Evolutionary conservation across 2,113 vertebrate species (phyloP).

Genomic region (Gymnobelideus leadbeateri): DNA sequence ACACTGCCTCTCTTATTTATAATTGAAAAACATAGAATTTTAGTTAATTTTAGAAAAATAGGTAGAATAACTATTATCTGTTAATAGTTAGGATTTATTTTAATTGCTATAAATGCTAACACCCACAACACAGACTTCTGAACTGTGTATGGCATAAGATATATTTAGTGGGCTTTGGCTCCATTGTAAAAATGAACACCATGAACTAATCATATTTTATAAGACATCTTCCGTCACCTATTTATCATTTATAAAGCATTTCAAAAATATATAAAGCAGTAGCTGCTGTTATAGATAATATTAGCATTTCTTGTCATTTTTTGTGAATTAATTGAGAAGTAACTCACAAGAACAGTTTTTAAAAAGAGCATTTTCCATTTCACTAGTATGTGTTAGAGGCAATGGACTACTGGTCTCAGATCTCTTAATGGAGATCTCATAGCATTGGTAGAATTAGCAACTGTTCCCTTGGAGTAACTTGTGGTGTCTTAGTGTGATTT

Average conservation of each 20-base stretch:
- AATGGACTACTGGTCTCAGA: neutral
- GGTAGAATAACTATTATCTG: neutral
- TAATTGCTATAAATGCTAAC: conserved; percentile 11
- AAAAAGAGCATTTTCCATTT: neutral
- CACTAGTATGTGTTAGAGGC: neutral
- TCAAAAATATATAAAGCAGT: conserved; percentile 39
- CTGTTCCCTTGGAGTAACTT: neutral
- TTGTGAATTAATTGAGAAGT: conserved; percentile 23
- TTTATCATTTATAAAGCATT: conserved; percentile 51
- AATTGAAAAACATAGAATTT: neutral
- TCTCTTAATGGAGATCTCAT: neutral
- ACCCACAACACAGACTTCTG: neutral
- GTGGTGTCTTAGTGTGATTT: neutral
- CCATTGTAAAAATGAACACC: neutral
- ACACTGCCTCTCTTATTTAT: neutral
- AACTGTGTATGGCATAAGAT: neutral
- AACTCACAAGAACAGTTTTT: neutral
- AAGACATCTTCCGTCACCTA: neutral
- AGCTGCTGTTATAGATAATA: conserved; percentile 12
- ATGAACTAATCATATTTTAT: conserved; percentile 25
- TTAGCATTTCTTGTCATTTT: conserved; percentile 8
- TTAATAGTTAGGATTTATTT: conserved; percentile 2
- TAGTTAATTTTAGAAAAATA: neutral
- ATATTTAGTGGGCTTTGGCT: conserved; percentile 35
- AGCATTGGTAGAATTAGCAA: neutral